Base-by-base conservation (phyloP, 2,113 vertebrate species). In the Clarias magur region DNA sequence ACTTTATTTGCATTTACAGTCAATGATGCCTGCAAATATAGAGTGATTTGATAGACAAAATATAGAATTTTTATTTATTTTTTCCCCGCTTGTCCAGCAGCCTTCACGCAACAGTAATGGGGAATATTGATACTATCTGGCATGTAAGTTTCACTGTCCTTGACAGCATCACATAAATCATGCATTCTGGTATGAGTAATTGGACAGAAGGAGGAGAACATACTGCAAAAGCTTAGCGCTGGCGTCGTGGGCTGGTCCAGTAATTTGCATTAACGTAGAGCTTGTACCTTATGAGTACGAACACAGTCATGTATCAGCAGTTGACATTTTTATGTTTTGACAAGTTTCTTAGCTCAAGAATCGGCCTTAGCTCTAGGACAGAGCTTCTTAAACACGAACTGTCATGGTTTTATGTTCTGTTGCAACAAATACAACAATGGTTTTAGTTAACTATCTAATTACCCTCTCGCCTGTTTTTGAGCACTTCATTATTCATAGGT, bases 101-200 rank as follows among this genome's bases (percentile, higher is more conserved):
- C 57, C 60, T 75, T 84, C 54, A 59, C 7, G 27, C 11, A 75
- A 38, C 70, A 85, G 3, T 76, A 76, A 76, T 63, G 1, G 3
- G 34, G 34, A 75, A 60, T 75, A 60, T 75, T 59, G 83, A 76
- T 72, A 75, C 21, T 9, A 48, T 21, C 42, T 63, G 27, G 17
- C 80, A 62, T n/a, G 59, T 80, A 67, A 67, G 9, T n/a, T 23
- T 80, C 48, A 56, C 42, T 4, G 4, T 85, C 13, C 73, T 68
- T 80, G 19, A 80, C 21, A 70, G n/a, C 13, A 59, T 59, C 8
- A 57, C 13, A 80, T 79, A 79, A 86, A 80, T 86, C 63, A 25
- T 30, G 60, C 73, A 4, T 78, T 67, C n/a, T 19, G 34, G 30
- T 48, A 15, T 48, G 83, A 62, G 56, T 75, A 63, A 75, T 76